phyloP scores from a whole-genome alignment of 2,113 vertebrate genomes.

The Glareola pratincola region DNA sequence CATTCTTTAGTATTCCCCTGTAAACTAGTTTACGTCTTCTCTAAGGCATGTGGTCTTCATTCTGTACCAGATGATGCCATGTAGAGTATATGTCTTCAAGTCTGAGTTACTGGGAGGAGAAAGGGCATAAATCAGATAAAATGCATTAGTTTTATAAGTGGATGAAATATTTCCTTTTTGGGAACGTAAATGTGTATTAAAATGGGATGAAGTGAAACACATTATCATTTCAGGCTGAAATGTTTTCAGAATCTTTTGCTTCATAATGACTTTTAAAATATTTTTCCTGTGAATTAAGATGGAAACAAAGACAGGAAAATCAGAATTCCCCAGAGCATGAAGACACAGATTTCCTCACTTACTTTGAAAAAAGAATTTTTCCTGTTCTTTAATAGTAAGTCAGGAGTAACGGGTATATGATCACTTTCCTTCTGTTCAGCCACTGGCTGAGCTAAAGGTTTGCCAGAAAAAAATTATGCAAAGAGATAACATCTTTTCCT shows the following conservation, averaged over 20 bases:
- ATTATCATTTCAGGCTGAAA: neutral
- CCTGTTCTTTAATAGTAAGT: constrained; percentile 1
- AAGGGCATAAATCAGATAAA: neutral
- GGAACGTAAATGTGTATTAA: neutral
- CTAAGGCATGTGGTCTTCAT: neutral
- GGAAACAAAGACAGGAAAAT: constrained; percentile 56
- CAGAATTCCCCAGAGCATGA: neutral
- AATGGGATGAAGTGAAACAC: neutral
- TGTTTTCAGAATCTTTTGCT: constrained; percentile 2
- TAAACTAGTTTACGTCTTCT: neutral
- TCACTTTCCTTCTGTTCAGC: neutral
- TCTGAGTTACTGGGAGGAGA: neutral
- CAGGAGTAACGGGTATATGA: neutral
- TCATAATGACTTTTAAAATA: neutral
- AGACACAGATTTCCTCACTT: constrained; percentile 33
- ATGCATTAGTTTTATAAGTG: neutral
- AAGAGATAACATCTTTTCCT: neutral
- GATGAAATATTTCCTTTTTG: neutral
- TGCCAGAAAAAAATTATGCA: neutral
- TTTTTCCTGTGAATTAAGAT: constrained; percentile 1
- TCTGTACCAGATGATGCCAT: neutral
- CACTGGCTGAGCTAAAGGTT: neutral
- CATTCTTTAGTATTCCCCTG: neutral
- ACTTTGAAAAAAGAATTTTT: neutral
- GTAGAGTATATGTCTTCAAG: neutral